Evolutionary conservation across 2,797 vertebrate genomes (phyloP).

Genomic region (Sebastolobus altivelis): DNA sequence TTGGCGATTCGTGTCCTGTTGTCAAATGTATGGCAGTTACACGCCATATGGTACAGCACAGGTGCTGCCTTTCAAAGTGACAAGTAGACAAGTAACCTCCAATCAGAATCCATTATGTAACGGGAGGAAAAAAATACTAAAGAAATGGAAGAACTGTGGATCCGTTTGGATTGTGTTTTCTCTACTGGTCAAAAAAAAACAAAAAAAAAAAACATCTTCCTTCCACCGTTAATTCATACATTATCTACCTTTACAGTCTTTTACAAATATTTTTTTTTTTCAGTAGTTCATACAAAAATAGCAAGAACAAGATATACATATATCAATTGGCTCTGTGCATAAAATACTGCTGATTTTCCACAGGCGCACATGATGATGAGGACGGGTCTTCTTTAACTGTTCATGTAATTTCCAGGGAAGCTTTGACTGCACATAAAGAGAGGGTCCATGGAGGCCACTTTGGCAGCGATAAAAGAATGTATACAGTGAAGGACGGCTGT

Average conservation of each 20-base stretch:
- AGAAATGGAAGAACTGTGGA: constrained; percentile 29
- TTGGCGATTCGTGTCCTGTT: not conserved
- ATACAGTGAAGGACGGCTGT: constrained; percentile 93
- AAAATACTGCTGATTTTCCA: constrained; percentile 86
- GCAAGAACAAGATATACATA: constrained; percentile 81
- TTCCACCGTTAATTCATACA: constrained; percentile 15
- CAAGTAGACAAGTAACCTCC: not conserved
- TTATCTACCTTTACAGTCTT: constrained; percentile 31
- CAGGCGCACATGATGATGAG: constrained; percentile 68
- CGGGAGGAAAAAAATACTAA: not conserved
- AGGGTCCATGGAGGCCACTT: constrained; percentile 95
- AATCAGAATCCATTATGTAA: not conserved
- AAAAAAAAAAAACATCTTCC: not conserved
- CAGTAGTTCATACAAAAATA: constrained; percentile 89
- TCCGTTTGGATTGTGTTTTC: constrained; percentile 5
- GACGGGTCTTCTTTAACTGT: constrained; percentile 81
- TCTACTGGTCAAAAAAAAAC: constrained; percentile 8
- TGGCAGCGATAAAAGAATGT: constrained; percentile 95
- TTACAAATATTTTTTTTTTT: constrained; percentile 60
- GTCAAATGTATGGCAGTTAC: constrained; percentile 16
- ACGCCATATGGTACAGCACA: not conserved
- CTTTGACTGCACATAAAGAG: constrained; percentile 90
- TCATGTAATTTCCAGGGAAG: constrained; percentile 87
- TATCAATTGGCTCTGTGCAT: constrained; percentile 80
- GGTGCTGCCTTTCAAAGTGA: constrained; percentile 4